phyloP scores from a whole-genome alignment of 2,888 invertebrate species.

The Euplexia lucipara region DNA sequence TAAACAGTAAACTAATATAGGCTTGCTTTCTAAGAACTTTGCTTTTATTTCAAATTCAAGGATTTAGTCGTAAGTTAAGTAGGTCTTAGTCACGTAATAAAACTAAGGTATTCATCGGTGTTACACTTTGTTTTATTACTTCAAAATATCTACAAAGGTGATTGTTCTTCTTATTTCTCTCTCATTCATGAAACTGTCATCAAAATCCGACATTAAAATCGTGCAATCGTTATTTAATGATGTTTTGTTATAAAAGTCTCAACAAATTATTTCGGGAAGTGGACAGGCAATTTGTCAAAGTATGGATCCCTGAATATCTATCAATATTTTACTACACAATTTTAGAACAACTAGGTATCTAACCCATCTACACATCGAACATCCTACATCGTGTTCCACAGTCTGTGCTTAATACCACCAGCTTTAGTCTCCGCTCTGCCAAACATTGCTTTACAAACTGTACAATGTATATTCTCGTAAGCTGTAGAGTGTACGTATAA shows the following conservation, averaged over 20 bases:
- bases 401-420: slow-evolving; percentile 34
- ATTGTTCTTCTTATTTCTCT: too few species aligned
- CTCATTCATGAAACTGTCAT: neutral
- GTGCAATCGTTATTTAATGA: too few species aligned
- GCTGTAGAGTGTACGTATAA: slow-evolving; percentile 15
- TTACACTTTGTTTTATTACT: too few species aligned
- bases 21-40: slow-evolving; percentile 50
- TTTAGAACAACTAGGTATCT: slow-evolving; percentile 7
- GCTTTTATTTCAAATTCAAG: slow-evolving; percentile 45
- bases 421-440: slow-evolving; percentile 40
- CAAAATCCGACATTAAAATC: too few species aligned
- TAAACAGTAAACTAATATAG: slow-evolving; percentile 60
- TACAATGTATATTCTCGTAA: slow-evolving; percentile 13
- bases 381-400: slow-evolving; percentile 20
- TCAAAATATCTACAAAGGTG: too few species aligned
- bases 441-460: slow-evolving; percentile 50
- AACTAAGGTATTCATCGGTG: slow-evolving; percentile 13
- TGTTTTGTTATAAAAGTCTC: too few species aligned
- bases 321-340: slow-evolving; percentile 3
- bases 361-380: slow-evolving; percentile 12
- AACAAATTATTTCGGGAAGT: too few species aligned
- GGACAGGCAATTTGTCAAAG: too few species aligned
- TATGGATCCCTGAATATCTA: neutral
- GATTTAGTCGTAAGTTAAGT: slow-evolving; percentile 37
- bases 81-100: slow-evolving; percentile 22